These are phyloP conservation scores for Hydrochoerus hydrochaeris DNA, from an alignment of 2,113 vertebrate species.

Conservation along the genomic window DNA sequence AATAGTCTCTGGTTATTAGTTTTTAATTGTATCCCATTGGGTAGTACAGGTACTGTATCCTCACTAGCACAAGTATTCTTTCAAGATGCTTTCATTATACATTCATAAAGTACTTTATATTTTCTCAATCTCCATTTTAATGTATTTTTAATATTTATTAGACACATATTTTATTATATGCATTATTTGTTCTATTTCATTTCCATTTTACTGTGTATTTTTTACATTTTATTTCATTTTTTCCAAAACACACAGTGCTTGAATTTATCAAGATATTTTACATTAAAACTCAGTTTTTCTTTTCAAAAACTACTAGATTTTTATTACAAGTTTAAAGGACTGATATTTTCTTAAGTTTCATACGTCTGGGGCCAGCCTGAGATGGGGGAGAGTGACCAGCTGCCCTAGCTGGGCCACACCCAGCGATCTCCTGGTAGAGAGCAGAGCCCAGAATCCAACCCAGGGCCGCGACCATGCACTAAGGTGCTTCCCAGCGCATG, in stretches of 20 bases:
- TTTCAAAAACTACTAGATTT: background rate
- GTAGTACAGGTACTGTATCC: background rate
- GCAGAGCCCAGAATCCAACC: too few relatives aligned
- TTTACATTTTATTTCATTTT: background rate
- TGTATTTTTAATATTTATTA: background rate
- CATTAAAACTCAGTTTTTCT: background rate
- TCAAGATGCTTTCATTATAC: background rate
- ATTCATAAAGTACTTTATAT: background rate
- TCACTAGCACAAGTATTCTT: background rate
- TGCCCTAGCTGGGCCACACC: too few relatives aligned
- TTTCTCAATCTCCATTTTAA: slow-evolving; percentile 4
- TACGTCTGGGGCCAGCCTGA: too few relatives aligned
- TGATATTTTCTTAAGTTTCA: background rate
- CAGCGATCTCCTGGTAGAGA: too few relatives aligned
- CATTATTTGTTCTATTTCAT: background rate
- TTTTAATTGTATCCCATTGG: background rate
- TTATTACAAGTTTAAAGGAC: background rate
- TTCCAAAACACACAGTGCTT: background rate
- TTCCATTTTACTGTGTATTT: background rate
- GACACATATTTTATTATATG: background rate
- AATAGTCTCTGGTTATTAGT: background rate
- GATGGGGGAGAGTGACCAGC: too few relatives aligned
- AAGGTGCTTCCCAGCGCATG: too few relatives aligned
- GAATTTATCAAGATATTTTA: slow-evolving; percentile 37
- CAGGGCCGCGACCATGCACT: too few relatives aligned